phyloP scores from a whole-genome alignment of 2,113 vertebrate genomes.

The Hypomesus transpacificus region DNA sequence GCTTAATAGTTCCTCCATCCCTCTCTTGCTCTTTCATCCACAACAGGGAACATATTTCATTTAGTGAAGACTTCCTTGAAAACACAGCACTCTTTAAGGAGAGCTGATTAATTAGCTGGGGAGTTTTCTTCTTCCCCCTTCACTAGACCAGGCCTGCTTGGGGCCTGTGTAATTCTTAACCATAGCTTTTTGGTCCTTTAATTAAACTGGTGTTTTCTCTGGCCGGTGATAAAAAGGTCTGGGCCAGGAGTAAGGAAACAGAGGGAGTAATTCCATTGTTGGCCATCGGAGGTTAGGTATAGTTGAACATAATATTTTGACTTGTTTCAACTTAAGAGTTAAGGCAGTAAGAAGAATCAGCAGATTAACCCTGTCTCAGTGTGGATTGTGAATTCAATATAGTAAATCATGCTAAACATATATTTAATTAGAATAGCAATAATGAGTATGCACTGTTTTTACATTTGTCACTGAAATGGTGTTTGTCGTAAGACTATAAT shows the following conservation, averaged over 20 bases:
- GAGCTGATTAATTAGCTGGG: constrained; percentile 77
- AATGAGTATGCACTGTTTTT: neutral
- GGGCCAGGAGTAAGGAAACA: constrained; percentile 68
- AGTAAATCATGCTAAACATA: neutral
- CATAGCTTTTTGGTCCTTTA: constrained; percentile 77
- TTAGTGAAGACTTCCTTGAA: constrained; percentile 90
- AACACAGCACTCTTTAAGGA: constrained; percentile 76
- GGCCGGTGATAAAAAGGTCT: constrained; percentile 83
- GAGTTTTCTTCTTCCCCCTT: constrained; percentile 71
- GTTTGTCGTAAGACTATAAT: too few relatives aligned
- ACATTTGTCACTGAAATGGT: too few relatives aligned
- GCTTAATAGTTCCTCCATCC: constrained; percentile 62
- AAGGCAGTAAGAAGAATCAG: constrained; percentile 29
- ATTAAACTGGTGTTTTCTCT: constrained; percentile 83
- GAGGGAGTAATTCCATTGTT: constrained; percentile 79
- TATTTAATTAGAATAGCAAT: neutral
- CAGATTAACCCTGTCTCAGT: constrained; percentile 37
- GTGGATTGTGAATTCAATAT: neutral
- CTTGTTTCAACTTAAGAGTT: constrained; percentile 61
- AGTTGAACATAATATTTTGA: constrained; percentile 79
- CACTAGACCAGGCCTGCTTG: constrained; percentile 65
- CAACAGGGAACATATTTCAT: constrained; percentile 79
- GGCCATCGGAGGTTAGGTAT: constrained; percentile 79
- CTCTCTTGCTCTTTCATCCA: constrained; percentile 6
- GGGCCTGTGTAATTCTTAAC: constrained; percentile 74